Conservation (phyloP, 2,888 invertebrate species). For the Lasioglossum pauxillum region DNA sequence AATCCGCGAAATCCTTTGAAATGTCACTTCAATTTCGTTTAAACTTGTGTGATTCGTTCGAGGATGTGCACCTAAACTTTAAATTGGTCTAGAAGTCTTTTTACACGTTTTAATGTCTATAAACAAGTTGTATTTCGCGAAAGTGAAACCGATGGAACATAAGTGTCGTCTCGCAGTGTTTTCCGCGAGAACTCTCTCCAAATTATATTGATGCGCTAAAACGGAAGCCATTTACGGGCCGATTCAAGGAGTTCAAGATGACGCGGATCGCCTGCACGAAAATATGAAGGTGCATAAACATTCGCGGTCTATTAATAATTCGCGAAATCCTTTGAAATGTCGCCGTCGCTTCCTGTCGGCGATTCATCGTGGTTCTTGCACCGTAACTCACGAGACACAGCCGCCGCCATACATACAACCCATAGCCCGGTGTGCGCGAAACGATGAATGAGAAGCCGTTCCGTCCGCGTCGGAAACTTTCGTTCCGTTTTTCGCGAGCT, state of each 20-base stretch:
- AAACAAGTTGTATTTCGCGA: too few relatives aligned
- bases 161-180: too few relatives aligned
- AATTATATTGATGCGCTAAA: not conserved
- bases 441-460: slow-evolving; percentile 32
- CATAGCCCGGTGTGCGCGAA: not conserved
- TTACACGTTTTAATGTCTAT: too few relatives aligned
- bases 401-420: not conserved
- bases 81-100: too few relatives aligned
- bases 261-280: not conserved
- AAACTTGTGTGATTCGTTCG: too few relatives aligned
- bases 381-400: slow-evolving; percentile 38
- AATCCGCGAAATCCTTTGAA: slow-evolving; percentile 43
- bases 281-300: slow-evolving; percentile 4
- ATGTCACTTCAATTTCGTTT: slow-evolving; percentile 5
- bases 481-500: slow-evolving; percentile 21
- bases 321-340: slow-evolving; percentile 35
- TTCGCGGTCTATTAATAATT: slow-evolving; percentile 50
- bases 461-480: slow-evolving; percentile 27
- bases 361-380: slow-evolving; percentile 15
- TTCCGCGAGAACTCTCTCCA: too few relatives aligned
- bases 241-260: not conserved
- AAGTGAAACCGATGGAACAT: too few relatives aligned
- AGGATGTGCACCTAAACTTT: too few relatives aligned
- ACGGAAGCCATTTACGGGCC: not conserved
- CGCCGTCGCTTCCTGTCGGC: slow-evolving; percentile 20